Base-by-base conservation (phyloP, 2,113 vertebrate species). In the Podilymbus podiceps region DNA sequence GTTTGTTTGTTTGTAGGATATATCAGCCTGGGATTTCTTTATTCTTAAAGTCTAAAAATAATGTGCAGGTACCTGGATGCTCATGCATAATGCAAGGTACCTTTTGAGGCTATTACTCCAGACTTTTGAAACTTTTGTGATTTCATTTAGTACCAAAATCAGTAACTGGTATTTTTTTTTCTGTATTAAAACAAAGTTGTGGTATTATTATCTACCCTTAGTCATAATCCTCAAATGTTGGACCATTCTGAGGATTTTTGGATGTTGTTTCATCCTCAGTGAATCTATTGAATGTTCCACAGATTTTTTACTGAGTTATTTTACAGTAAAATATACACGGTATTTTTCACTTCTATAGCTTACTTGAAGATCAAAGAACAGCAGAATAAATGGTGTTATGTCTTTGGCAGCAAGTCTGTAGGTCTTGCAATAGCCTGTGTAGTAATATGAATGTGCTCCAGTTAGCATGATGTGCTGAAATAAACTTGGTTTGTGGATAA, bases 221-320 rank as follows among this genome's bases (percentile, higher is more conserved):
- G 25, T 20, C 6, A 3, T 16, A n/a, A n/a, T 35, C 49, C 19
- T 79, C 30, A 21, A 5, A 0, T 13, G 23, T 1, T 69, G 27
- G 21, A 27, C 62, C 40, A 1, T 47, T 22, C 27, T 33, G 24
- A 59, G 50, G 31, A 21, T 11, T 83, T 91, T 12, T 31, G 35
- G 22, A 20, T 7, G 1, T 60, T 23, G 16, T 33, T 62, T 85
- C 44, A 24, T 35, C 21, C 12, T 28, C 72, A 20, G 9, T 44
- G 25, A 20, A 58, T 69, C 24, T 79, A 1, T 68, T 60, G 12
- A 4, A 6, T 15, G 19, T 46, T 66, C 31, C 27, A 53, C 5
- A 2, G 3, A 2, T 80, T 59, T 59, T 87, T 74, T 28, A 31
- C 47, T 35, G 49, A 44, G 40, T 52, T 66, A 5, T 7, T 56